Conservation (phyloP, 2,113 vertebrate genomes). For the Motacilla tschutschensis region DNA sequence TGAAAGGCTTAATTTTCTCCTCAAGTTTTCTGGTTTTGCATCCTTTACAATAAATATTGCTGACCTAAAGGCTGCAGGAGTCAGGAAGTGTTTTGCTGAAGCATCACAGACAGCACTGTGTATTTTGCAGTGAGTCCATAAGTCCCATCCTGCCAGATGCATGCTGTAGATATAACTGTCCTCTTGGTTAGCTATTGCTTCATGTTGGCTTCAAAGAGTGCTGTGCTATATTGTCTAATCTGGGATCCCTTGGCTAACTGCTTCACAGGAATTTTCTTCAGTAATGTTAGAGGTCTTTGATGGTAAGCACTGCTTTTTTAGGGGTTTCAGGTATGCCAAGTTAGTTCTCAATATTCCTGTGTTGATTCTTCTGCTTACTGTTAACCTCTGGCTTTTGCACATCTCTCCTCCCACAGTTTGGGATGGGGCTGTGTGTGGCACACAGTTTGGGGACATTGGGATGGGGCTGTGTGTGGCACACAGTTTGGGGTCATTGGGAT, state of each 20-base stretch:
- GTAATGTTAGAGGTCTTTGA: background rate
- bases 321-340: background rate
- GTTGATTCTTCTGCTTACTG: background rate
- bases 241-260: background rate
- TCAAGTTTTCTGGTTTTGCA: background rate
- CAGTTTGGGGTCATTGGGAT: too few species aligned
- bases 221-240: background rate
- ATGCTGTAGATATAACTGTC: background rate
- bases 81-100: background rate
- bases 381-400: background rate
- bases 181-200: background rate
- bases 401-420: background rate
- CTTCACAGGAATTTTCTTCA: background rate
- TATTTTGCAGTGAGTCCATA: background rate
- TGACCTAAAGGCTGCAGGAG: background rate
- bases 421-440: too few species aligned
- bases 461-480: too few species aligned
- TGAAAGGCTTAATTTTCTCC: background rate
- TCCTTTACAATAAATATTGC: conserved; percentile 12
- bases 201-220: background rate
- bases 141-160: background rate
- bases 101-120: rapidly evolving
- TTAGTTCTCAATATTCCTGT: background rate
- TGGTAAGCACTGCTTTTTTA: background rate
- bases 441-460: too few species aligned